Evolutionary conservation across 2,113 vertebrate species (phyloP), one percentile per base, ranked within the genome.

Genomic region (Labeo catla): DNA sequence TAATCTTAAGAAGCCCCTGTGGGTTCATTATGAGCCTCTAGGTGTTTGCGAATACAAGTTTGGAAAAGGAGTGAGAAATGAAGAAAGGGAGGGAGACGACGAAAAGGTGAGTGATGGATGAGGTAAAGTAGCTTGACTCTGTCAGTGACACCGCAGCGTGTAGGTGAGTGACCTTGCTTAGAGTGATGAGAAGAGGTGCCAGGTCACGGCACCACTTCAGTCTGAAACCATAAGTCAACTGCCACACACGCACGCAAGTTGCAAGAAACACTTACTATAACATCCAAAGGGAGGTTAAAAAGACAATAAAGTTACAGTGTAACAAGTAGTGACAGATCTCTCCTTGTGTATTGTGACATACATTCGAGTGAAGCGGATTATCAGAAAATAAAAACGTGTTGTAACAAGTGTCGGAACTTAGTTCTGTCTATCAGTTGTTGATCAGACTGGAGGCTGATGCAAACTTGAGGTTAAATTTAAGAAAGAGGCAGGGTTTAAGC

Each of bases 151-250:
- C 36, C 2, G 15, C 0, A 50, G n/a, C 6, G 6, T 34, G 13
- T 61, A 83, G 65, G 76, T 79, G 82, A 79, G 1, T 80, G 76
- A 89, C 72, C 13, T 57, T 76, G 74, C 16, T 87, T 74, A 86
- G 28, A 49, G 19, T 47, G 50, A 86, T 79, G 34, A 47, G 34
- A 65, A 50, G 54, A 54, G 80, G 81, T 72, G 74, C 54, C 21
- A 28, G 65, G 61, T 85, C 59, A 73, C 8, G 57, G 36, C 6
- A 12, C 19, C 76, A 57, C 50, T 72, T 78, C n/a, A 34, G 16
- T 50, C 39, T 19, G 11, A 72, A 68, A 84, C 57, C 50, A n/a
- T 34, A 21, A 66, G 54, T 49, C 28, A 80, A 36, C 28, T 78
- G 15, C 34, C 39, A 76, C 28, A 28, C 28, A 28, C 28, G 28